Base-by-base conservation (phyloP, 2,113 vertebrate genomes). In the Orthonyx spaldingii region DNA sequence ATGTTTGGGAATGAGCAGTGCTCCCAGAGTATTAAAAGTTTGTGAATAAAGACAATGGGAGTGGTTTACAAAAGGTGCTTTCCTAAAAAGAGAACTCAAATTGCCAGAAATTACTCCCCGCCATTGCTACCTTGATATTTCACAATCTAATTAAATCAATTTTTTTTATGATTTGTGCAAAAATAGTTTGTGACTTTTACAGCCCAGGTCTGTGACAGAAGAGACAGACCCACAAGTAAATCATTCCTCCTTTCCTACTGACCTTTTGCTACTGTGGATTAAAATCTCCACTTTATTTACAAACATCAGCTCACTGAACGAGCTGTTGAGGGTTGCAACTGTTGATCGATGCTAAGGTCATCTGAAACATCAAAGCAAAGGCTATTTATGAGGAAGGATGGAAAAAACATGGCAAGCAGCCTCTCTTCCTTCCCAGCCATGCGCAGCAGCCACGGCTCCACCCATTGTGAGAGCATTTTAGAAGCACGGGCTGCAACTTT, bases 201-300 rank as follows among this genome's bases (percentile, higher is more conserved):
- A 78, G 47, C 50, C 47, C 50, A 18, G 12, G 13, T 69, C 35
- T 65, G 33, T 61, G 55, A 49, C 21, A 89, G 70, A 63, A 35
- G 24, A 81, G 47, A 28, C 1, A 3, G 41, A 49, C 33, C 65
- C 7, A 14, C 0, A 3, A 15, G 3, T 42, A 75, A 94, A 89
- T 47, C 41, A 42, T 46, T 27, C 46, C 10, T n/a, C 17, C n/a
- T 87, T 82, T 72, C 91, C 87, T 64, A 27, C 6, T 46, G 87
- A 49, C 57, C 77, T 91, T 94, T 91, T 55, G 52, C 77, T 64
- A 23, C 0, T 0, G 2, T 16, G 72, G 84, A 86, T 91, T 79
- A 89, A 95, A 87, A 82, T 50, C 81, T 87, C 53, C 3, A 1
- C 53, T 87, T 89, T 90, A 74, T 96, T 96, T 96, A 95, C 81